Percentiles rank a stretch among this genome's conserved stretches.
phyloP scores from a whole-genome alignment of 2,797 vertebrate species.

The Coluber constrictor region DNA sequence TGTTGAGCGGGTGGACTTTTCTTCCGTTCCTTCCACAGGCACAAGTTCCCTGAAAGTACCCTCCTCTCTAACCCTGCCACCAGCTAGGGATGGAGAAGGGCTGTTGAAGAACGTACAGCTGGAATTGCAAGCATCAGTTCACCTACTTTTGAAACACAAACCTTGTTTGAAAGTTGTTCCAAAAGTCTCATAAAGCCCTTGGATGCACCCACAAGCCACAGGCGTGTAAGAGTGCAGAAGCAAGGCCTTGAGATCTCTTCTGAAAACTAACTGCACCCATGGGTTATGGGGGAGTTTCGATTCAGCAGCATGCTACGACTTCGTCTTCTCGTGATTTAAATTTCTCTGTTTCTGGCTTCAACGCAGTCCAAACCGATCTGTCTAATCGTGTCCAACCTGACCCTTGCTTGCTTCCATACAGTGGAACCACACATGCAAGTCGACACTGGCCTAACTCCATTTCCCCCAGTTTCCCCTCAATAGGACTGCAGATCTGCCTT shows the following conservation, averaged over 20 bases:
- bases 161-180: conserved; percentile 58
- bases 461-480: conserved; percentile 62
- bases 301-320: neutral
- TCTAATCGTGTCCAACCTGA: conserved; percentile 53
- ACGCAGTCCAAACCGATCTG: conserved; percentile 28
- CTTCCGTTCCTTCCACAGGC: conserved; percentile 43
- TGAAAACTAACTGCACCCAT: conserved; percentile 13
- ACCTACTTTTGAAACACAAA: conserved; percentile 13
- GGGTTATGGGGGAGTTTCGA: neutral
- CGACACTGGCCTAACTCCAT: conserved; percentile 56
- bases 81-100: conserved; percentile 21
- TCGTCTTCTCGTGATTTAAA: conserved; percentile 44
- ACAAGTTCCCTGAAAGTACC: conserved; percentile 31
- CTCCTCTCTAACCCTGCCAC: neutral
- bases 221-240: conserved; percentile 18
- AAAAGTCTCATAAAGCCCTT: conserved; percentile 62
- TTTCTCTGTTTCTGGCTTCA: conserved; percentile 56
- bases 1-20: neutral
- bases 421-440: conserved; percentile 59
- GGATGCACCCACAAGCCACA: conserved; percentile 37
- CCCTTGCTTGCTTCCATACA: conserved; percentile 65
- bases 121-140: neutral
- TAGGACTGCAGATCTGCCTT: conserved; percentile 71
- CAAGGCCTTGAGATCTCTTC: conserved; percentile 25
- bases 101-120: neutral